Conservation (phyloP, 1,140 invertebrate genomes). For the Cryptotermes secundus region DNA sequence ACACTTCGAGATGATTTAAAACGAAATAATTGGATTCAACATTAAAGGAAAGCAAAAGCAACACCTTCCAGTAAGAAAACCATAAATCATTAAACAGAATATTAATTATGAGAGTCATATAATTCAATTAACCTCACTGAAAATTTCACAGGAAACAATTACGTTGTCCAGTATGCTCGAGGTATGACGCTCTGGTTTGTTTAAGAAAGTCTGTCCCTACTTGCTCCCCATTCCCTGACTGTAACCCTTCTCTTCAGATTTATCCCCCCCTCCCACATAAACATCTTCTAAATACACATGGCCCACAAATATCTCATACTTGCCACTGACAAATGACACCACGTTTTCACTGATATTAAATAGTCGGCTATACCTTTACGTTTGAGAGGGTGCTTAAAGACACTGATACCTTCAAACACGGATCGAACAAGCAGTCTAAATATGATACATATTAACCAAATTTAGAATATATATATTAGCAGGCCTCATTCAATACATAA, state of each 20-base stretch:
- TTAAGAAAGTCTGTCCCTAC: neutral
- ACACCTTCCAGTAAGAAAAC: neutral
- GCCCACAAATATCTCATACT: neutral
- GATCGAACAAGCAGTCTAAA: neutral
- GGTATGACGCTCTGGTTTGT: neutral
- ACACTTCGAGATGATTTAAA: too few species aligned
- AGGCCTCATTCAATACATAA: too few species aligned
- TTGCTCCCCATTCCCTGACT: neutral
- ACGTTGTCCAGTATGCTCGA: neutral
- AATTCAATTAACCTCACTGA: neutral
- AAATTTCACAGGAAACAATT: neutral
- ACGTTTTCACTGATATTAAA: conserved; percentile 8
- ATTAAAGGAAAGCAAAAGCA: neutral
- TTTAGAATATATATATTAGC: too few species aligned
- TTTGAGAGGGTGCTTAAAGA: neutral
- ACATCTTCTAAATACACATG: conserved; percentile 13
- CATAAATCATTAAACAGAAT: neutral
- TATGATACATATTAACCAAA: too few species aligned
- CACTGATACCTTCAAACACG: neutral
- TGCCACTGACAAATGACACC: conserved; percentile 14
- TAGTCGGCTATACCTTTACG: neutral
- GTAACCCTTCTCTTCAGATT: neutral
- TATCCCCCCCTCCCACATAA: neutral
- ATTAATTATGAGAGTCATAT: neutral
- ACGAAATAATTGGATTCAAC: too few species aligned